Base-by-base conservation (phyloP, 2,113 vertebrate species). In the Gallinago jamesoni region DNA sequence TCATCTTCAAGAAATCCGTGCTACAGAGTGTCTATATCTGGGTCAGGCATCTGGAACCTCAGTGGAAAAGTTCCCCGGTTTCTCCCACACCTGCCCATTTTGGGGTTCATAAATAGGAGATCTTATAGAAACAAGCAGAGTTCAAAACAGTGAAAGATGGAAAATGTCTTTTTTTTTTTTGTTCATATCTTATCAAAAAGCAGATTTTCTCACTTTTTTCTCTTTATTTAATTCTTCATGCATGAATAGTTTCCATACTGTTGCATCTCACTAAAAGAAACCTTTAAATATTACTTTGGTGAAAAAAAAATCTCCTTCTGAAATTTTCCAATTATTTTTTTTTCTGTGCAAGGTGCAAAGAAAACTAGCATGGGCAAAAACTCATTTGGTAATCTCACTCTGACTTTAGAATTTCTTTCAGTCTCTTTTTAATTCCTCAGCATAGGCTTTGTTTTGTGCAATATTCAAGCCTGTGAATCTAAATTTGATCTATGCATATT, bases 341-440 rank as follows among this genome's bases (percentile, higher is more conserved):
- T 74, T 90, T 93, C n/a, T 79, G 52, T 2, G 4, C 15, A 43
- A 1, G 0, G 24, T 48, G 35, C 41, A 64, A 60, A 47, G 43
- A 64, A 84, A 81, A n/a, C 11, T 59, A 23, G 8, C 64, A 10
- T 3, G 0, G 9, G 33, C 12, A 75, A 82, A 95, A 89, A 14
- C 57, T 78, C 33, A 37, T 92, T 84, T 82, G 15, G 30, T 72
- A 87, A 82, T 85, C 45, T 91, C 41, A 57, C 19, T 57, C 62
- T 84, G 27, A 78, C 74, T 82, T 84, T 10, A 72, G n/a, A 85
- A 76, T 93, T 94, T 89, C 28, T 76, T 93, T 87, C 35, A 87
- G 17, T n/a, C 53, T 87, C 66, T 73, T 94, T 90, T 84, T 56
- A 78, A 68, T 91, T 89, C 35, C 39, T 89, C 25, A 39, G 35